Evolutionary conservation across 2,797 vertebrate species (phyloP).

Genomic region (Rhinoraja longicauda): DNA sequence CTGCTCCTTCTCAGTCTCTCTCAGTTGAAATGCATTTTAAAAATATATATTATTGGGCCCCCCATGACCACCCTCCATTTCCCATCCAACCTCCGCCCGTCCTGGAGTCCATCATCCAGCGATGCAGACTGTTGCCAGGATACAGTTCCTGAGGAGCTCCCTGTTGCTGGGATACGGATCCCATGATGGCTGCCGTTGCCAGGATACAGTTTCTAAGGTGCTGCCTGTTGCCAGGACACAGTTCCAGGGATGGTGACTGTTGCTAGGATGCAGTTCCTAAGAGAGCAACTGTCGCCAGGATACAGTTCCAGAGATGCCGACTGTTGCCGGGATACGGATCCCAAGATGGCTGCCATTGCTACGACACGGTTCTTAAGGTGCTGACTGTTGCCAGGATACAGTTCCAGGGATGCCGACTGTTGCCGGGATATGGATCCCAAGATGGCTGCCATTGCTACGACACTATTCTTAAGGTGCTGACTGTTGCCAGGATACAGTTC

Average conservation of each 20-base stretch:
- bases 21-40: neutral
- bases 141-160: too few species aligned
- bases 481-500: too few species aligned
- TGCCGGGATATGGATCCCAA: neutral
- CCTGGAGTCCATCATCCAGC: neutral
- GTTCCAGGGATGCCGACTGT: neutral
- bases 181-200: neutral
- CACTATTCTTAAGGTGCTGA: neutral
- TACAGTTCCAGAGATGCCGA: neutral
- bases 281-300: neutral
- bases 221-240: neutral
- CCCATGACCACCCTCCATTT: too few species aligned
- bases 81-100: neutral
- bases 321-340: neutral
- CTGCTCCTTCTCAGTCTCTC: neutral
- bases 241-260: neutral
- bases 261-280: neutral
- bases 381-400: neutral
- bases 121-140: too few species aligned
- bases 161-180: neutral
- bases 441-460: neutral
- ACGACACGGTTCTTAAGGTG: neutral
- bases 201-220: neutral
- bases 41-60: neutral
- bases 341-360: neutral